phyloP scores from a whole-genome alignment of 2,888 invertebrate species.

The Diarsia dahlii region DNA sequence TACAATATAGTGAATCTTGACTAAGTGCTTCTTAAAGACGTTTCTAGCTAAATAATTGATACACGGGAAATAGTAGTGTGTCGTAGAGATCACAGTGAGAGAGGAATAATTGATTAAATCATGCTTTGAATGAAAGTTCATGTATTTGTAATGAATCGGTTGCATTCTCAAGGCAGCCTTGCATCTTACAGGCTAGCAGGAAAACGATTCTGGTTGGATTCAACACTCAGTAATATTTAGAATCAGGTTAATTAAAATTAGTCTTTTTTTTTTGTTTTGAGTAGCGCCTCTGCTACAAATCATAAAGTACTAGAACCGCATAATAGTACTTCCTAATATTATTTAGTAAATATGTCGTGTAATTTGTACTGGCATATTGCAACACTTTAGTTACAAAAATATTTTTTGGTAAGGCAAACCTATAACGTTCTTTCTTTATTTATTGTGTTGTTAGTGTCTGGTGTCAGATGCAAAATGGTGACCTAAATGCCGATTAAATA shows the following conservation, averaged over 20 bases:
- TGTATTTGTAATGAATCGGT: not conserved
- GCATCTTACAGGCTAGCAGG: not conserved
- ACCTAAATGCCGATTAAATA: not conserved
- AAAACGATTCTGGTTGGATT: not conserved
- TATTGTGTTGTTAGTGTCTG: too few species aligned
- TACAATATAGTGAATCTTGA: constrained; percentile 13
- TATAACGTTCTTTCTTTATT: too few species aligned
- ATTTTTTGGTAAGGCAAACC: too few species aligned
- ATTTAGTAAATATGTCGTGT: too few species aligned
- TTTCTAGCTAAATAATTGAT: constrained; percentile 10
- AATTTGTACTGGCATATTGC: too few species aligned
- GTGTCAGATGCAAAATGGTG: not conserved
- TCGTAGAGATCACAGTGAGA: not conserved
- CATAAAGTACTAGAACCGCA: not conserved
- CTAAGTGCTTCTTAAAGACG: constrained; percentile 19
- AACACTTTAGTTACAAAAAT: too few species aligned
- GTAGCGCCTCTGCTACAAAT: not conserved
- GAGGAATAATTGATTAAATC: constrained; percentile 8
- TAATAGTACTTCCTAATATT: too few species aligned
- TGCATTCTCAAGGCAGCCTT: not conserved
- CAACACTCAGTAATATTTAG: not conserved
- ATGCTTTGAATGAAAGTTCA: constrained; percentile 1
- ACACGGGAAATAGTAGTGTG: constrained; percentile 5
- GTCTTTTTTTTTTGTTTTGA: not conserved
- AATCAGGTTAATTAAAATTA: not conserved